These are phyloP conservation scores for Acridotheres tristis DNA, from an alignment of 2,797 vertebrate genomes.

Conservation along the genomic window DNA sequence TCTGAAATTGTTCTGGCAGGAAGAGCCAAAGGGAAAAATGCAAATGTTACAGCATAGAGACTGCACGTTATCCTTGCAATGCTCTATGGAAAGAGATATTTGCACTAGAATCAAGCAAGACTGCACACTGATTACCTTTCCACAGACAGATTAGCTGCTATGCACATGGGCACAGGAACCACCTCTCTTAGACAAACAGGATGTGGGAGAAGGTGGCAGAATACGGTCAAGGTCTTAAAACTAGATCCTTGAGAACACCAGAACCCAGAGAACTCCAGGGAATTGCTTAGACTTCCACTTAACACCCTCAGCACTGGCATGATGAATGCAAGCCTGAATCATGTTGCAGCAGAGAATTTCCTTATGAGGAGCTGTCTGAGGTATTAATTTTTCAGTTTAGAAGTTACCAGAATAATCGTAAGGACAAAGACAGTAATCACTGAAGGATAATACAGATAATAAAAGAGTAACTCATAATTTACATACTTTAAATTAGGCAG, in stretches of 20 bases:
- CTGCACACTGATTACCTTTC: not conserved
- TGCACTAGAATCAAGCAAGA: not conserved
- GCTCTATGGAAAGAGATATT: not conserved
- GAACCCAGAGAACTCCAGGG: not conserved
- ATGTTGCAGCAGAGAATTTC: not conserved
- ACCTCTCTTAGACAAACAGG: not conserved
- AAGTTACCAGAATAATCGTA: not conserved
- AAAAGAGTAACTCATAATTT: not conserved
- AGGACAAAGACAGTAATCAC: not conserved
- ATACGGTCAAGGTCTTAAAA: not conserved
- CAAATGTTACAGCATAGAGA: not conserved
- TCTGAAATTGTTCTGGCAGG: not conserved
- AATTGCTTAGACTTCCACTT: not conserved
- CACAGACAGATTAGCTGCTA: not conserved
- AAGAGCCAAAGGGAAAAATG: not conserved
- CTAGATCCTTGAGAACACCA: not conserved
- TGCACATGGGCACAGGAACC: fast-evolving
- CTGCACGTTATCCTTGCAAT: not conserved
- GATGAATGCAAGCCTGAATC: not conserved
- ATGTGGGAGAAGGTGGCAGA: not conserved
- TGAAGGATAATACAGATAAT: not conserved
- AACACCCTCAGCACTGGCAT: not conserved
- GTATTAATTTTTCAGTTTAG: not conserved
- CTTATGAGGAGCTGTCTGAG: not conserved
- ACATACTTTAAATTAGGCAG: not conserved